A percentile compares a stretch with the other conserved stretches of the same genome.
These are phyloP conservation scores for Mus spretus DNA, from an alignment of 2,797 vertebrate species.

Conservation along the genomic window DNA sequence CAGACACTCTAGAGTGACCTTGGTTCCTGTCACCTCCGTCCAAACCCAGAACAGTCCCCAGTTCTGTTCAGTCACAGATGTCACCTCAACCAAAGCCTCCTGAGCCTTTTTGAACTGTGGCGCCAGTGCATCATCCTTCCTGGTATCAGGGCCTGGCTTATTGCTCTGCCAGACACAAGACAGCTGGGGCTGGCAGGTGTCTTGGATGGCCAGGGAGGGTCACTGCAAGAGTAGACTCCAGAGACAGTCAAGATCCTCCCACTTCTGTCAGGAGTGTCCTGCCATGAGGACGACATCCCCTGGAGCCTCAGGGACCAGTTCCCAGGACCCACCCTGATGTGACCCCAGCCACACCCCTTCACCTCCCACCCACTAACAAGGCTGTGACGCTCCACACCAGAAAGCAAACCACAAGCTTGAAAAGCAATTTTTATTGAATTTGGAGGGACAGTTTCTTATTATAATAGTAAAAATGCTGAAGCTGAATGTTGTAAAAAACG, in stretches of 20 bases:
- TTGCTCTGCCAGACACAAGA: background rate
- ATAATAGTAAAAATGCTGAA: constrained; percentile 89
- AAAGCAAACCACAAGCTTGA: constrained; percentile 82
- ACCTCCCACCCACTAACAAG: background rate
- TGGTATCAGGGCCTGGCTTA: background rate
- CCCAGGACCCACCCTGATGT: background rate
- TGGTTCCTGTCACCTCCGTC: background rate
- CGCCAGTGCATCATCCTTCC: no score
- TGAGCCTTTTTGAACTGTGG: background rate
- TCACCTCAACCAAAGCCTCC: background rate
- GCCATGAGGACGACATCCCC: no score
- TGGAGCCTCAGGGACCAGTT: background rate
- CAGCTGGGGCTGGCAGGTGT: background rate
- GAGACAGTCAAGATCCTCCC: background rate
- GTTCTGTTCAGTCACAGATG: background rate
- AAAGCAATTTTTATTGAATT: constrained; percentile 91
- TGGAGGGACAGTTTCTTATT: constrained; percentile 86
- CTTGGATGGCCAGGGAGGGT: background rate
- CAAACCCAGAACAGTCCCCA: background rate
- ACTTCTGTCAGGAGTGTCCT: background rate
- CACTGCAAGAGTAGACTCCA: background rate
- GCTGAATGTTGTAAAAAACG: constrained; percentile 84
- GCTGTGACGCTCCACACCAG: background rate
- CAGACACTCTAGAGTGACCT: background rate
- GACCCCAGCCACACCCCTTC: background rate